Evolutionary conservation across 2,113 vertebrate species (phyloP), one percentile per base, ranked within the genome.

Genomic region (Climacteris rufus): DNA sequence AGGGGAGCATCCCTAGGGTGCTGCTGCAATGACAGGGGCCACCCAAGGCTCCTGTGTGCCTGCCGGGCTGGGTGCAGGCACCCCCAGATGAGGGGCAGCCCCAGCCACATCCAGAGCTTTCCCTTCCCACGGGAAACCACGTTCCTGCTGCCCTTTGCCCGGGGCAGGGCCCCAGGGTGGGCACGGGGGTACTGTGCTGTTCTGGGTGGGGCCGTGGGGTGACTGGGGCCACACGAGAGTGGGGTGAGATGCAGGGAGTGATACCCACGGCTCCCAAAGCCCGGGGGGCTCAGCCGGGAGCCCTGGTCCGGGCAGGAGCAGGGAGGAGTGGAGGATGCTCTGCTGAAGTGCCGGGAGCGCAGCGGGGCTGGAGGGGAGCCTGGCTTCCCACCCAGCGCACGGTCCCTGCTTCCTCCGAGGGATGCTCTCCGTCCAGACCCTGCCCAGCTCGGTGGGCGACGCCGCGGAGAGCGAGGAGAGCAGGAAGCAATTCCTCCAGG

Each of bases 401-500:
- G 11, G 59, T 13, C 68, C 25, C 24, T 6, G 33, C 37, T 64
- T 42, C 54, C 63, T 44, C 64, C 7, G 4, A 28, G 16, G 2
- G 3, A 7, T 45, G 74, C 89, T 60, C 35, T 21, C 87, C 40
- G 24, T 27, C 28, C 21, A 37, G 42, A 47, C 33, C 74, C 27
- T 39, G 23, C 31, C 72, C 84, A 71, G 40, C 69, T 37, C 81
- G 2, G 27, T 16, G 57, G 11, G 72, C 18, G 93, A 35, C 40
- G 82, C 86, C 12, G 56, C 7, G 49, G 63, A 37, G 56, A 24
- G 47, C 6, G 74, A 60, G 68, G 52, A 84, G 75, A 71, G 96
- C 85, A 92, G 96, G 74, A 89, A 69, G 94, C 97, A 93, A 72
- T 63, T 93, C 93, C 59, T 61, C 31, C 1, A 33, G 94, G 96